A percentile compares a stretch with the other conserved stretches of the same genome.
Conservation (phyloP, 1,140 invertebrate genomes). For the Spodoptera frugiperda region DNA sequence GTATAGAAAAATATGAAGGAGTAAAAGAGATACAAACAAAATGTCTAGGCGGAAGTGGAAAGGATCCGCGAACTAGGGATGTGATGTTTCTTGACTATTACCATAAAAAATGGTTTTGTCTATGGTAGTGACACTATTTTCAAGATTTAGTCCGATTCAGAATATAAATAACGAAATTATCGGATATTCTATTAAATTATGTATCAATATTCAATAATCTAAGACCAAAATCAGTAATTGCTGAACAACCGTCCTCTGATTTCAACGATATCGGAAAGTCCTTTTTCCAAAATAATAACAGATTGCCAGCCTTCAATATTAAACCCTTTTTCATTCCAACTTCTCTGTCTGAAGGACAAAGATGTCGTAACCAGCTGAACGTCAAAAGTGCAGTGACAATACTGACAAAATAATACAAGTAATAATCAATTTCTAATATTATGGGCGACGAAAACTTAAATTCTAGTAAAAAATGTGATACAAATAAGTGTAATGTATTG, state of each 20-base stretch:
- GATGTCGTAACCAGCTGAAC: conserved; percentile 71
- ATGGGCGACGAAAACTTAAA: conserved; percentile 83
- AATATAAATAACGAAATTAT: no score
- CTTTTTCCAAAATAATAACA: no score
- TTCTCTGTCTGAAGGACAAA: conserved; percentile 34
- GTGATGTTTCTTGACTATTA: not conserved
- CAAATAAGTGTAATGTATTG: conserved; percentile 89
- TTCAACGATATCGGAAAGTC: no score
- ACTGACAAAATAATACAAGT: conserved; percentile 68
- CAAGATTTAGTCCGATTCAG: not conserved
- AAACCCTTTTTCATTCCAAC: not conserved
- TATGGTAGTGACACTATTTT: not conserved
- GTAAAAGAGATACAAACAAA: conserved; percentile 66
- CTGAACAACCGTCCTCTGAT: no score
- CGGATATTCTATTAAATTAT: no score
- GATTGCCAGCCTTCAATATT: not conserved
- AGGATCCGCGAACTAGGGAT: conserved; percentile 26
- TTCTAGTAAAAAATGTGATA: conserved; percentile 83
- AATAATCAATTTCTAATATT: conserved; percentile 72
- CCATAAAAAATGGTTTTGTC: not conserved
- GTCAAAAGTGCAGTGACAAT: conserved; percentile 72
- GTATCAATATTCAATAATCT: no score
- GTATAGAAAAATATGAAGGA: conserved; percentile 50
- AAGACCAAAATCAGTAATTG: no score
- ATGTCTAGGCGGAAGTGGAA: conserved; percentile 41